Conservation (phyloP, 2,797 vertebrate species). For the Girardinus metallicus region DNA sequence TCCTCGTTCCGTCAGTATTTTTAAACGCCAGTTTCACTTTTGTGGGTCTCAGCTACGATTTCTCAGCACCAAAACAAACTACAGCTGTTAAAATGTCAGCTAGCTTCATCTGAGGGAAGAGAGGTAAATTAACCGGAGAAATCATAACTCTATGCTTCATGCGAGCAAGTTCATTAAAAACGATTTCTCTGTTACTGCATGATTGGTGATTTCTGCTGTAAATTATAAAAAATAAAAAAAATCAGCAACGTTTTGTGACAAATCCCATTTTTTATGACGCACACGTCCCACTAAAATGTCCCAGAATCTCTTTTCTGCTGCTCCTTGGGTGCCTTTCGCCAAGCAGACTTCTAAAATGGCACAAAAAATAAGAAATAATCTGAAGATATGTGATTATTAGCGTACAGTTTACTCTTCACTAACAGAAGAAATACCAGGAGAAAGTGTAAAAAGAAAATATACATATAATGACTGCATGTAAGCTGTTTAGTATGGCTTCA, state of each 20-base stretch:
- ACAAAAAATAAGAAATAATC: not conserved
- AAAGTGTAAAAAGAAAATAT: not conserved
- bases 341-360: not conserved
- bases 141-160: not conserved
- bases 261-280: not conserved
- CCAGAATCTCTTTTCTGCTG: not conserved
- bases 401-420: not conserved
- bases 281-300: not conserved
- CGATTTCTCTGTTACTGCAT: not conserved
- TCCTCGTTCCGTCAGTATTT: slow-evolving; percentile 67
- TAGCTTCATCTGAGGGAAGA: slow-evolving; percentile 6
- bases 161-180: not conserved
- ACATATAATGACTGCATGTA: not conserved
- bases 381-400: not conserved
- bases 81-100: slow-evolving; percentile 11
- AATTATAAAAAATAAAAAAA: not conserved
- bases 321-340: not conserved
- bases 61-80: slow-evolving; percentile 33
- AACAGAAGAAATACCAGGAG: not conserved
- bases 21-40: not conserved
- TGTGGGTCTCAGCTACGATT: slow-evolving; percentile 17
- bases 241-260: too few species aligned
- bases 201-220: not conserved
- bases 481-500: not conserved
- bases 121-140: not conserved